These are phyloP conservation scores for Leptinotarsa undecemlineata DNA, from an alignment of 1,140 invertebrate genomes.

Conservation along the genomic window DNA sequence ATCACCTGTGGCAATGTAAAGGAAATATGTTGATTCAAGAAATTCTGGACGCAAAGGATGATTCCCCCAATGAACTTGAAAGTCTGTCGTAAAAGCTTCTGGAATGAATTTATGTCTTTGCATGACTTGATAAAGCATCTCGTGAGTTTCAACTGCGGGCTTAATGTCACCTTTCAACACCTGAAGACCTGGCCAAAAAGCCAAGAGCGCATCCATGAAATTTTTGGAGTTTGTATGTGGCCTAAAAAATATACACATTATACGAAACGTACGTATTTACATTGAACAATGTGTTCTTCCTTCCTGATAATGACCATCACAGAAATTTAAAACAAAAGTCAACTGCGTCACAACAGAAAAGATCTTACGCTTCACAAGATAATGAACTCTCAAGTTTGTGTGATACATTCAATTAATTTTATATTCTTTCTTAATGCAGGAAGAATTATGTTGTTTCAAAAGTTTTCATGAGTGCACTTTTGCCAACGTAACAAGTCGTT, in stretches of 20 bases:
- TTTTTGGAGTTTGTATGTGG: conserved; percentile 93
- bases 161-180: conserved; percentile 92
- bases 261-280: no score
- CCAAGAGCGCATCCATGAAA: conserved; percentile 96
- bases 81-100: conserved; percentile 95
- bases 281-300: no score
- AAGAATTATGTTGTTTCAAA: no score
- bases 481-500: no score
- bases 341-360: no score
- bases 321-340: no score
- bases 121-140: conserved; percentile 96
- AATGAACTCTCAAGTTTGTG: no score
- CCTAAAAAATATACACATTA: conserved; percentile 50
- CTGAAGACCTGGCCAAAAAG: conserved; percentile 98
- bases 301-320: no score
- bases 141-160: conserved; percentile 95
- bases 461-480: no score
- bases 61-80: conserved; percentile 97
- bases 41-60: conserved; percentile 97
- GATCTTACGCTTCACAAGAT: no score
- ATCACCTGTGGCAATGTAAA: conserved; percentile 93
- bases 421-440: no score
- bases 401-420: no score
- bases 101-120: conserved; percentile 97
- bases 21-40: conserved; percentile 96